Conservation (phyloP, 2,888 invertebrate genomes). For the Latrodectus elegans region DNA sequence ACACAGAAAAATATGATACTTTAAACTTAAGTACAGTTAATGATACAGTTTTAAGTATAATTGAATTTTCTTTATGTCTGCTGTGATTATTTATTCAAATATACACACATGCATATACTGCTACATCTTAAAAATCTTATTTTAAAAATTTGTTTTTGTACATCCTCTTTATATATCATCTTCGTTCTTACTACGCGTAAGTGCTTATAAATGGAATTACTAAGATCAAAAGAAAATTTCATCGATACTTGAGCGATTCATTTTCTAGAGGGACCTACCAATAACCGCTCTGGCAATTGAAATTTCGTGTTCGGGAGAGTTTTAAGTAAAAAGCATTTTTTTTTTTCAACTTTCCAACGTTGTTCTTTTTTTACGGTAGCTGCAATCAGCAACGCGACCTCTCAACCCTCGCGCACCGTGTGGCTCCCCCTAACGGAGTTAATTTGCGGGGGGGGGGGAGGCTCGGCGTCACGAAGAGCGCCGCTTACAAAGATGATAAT, state of each 20-base stretch:
- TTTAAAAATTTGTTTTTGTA: no score
- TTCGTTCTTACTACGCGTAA: no score
- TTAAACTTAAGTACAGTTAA: no score
- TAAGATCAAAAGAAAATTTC: neutral
- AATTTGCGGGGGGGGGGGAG: neutral
- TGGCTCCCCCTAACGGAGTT: constrained; percentile 9
- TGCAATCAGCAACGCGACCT: neutral
- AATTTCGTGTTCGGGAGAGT: neutral
- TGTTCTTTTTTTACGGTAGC: neutral
- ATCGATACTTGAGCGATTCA: neutral
- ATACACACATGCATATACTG: no score
- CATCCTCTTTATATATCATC: no score
- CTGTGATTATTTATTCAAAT: no score
- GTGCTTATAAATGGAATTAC: no score
- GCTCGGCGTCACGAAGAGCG: neutral
- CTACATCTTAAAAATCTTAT: no score
- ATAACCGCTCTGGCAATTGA: neutral
- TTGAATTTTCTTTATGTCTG: no score
- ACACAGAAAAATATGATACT: no score
- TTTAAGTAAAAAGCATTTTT: neutral
- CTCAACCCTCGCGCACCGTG: neutral
- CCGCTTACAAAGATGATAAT: neutral
- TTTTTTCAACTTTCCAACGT: neutral
- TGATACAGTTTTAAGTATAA: no score
- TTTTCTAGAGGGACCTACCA: neutral